Base-by-base conservation (phyloP, 2,113 vertebrate species). In the Holacanthus passer region DNA sequence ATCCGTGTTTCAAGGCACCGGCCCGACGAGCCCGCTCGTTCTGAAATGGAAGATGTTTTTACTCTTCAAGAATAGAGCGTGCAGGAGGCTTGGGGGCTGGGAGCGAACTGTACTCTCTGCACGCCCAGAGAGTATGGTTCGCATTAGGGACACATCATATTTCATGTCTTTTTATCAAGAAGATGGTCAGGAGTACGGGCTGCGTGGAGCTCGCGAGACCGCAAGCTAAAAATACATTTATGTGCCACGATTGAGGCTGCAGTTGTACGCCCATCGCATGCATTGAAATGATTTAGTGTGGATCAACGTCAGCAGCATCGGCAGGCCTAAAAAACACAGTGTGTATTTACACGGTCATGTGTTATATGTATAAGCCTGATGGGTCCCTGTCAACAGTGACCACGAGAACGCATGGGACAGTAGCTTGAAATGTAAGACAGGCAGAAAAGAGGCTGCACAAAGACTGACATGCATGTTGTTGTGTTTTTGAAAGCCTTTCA, bases 111-210 rank as follows among this genome's bases (percentile, higher is more conserved):
- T 73, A 55, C 68, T 75, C 71, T 77, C 35, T 73, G 81, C 59
- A 77, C 2, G 39, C 67, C 67, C 41, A 5, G 31, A 48, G 78
- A 79, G 77, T 84, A 83, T 93, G 92, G 84, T 92, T 94, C 45
- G 17, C 74, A 92, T 95, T 93, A 92, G 70, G 87, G 62, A 85
- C 88, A 91, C 90, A 89, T 90, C 81, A 89, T 90, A 89, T 92
- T 92, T 93, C 89, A 90, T 91, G 89, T 92, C 82, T 87, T 90
- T 95, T 94, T 94, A 93, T 93, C 91, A 91, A 77, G 85, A 92
- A 83, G 88, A 94, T 89, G 86, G 91, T 85, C 82, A 83, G 71
- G 60, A 81, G 75, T 79, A 68, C 5, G 1, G 80, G 79, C 71
- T 84, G 64, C 16, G 27, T 71, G 67, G 74, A 87, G 66, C 83